Percentiles rank a stretch among this genome's conserved stretches.
Evolutionary conservation across 2,888 invertebrate genomes (phyloP).

Genomic region (Galeruca laticollis): DNA sequence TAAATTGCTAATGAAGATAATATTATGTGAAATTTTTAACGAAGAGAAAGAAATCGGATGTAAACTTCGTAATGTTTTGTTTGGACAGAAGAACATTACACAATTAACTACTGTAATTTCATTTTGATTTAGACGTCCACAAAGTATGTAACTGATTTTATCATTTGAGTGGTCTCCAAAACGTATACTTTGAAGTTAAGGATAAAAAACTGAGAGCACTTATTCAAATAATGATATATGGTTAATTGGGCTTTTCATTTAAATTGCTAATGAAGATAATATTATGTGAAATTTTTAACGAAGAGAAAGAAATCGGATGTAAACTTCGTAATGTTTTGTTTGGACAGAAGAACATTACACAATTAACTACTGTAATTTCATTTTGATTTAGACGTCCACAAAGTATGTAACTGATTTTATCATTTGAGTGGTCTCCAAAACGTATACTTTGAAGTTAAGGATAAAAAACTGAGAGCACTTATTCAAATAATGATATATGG

Average conservation of each 20-base stretch:
- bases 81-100: not conserved
- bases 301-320: not conserved
- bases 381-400: not conserved
- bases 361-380: not conserved
- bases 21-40: not conserved
- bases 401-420: not conserved
- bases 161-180: too few relatives aligned
- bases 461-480: too few relatives aligned
- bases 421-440: too few relatives aligned
- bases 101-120: not conserved
- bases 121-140: not conserved
- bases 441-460: too few relatives aligned
- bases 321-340: not conserved
- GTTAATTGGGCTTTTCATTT: not conserved
- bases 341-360: not conserved
- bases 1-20: slow-evolving; percentile 8
- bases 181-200: too few relatives aligned
- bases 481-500: too few relatives aligned
- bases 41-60: not conserved
- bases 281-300: not conserved
- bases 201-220: too few relatives aligned
- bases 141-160: not conserved
- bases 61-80: not conserved
- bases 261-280: slow-evolving; percentile 8
- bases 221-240: too few relatives aligned